These are phyloP conservation scores for Dysidea cf. avara DNA, from an alignment of 37 sponge, comb jelly and placozoan species.

Conservation along the genomic window DNA sequence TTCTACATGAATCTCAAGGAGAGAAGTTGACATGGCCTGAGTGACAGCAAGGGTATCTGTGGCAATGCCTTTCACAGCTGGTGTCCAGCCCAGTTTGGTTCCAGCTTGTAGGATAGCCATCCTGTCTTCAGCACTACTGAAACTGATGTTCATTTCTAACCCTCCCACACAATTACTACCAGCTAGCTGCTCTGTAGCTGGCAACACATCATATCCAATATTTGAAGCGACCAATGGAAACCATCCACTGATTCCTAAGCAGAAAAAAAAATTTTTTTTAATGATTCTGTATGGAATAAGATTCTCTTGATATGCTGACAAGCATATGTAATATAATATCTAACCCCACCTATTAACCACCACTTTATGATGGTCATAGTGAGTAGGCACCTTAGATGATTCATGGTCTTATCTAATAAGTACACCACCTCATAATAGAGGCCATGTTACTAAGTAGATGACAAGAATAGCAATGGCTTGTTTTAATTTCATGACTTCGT, in stretches of 20 bases:
- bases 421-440: not conserved
- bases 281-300: no score
- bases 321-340: no score
- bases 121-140: slow-evolving; percentile 39
- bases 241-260: slow-evolving; percentile 66
- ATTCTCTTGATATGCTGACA: no score
- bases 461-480: no score
- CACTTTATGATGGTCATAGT: no score
- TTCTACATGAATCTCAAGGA: slow-evolving; percentile 13
- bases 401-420: not conserved
- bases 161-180: slow-evolving; percentile 43
- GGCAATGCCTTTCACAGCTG: not conserved
- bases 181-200: not conserved
- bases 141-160: slow-evolving; percentile 58
- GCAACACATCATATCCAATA: not conserved
- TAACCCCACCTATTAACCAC: no score
- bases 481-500: no score
- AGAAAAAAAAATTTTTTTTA: not conserved
- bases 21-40: not conserved
- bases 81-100: slow-evolving; percentile 31
- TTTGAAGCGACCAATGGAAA: slow-evolving; percentile 25
- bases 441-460: no score
- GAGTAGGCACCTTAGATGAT: no score
- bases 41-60: not conserved
- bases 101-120: slow-evolving; percentile 34